Conservation (phyloP, 2,113 vertebrate species). For the Hipposideros armiger region DNA sequence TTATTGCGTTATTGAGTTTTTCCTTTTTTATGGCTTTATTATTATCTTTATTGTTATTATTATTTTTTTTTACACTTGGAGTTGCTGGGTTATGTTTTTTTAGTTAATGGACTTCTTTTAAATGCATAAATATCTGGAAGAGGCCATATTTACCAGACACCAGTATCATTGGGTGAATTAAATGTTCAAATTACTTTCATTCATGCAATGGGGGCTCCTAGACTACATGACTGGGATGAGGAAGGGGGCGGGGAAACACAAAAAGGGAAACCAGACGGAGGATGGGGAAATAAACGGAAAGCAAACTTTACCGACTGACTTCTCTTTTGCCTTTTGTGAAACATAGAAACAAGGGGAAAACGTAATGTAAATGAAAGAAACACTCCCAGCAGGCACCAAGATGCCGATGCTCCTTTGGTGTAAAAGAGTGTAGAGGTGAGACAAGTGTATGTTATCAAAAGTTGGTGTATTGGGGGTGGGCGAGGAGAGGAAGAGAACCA, state of each 20-base stretch:
- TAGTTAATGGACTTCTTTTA: background rate
- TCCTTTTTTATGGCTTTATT: background rate
- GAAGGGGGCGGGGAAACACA: background rate
- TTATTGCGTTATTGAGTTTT: background rate
- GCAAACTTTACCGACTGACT: background rate
- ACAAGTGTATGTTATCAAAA: background rate
- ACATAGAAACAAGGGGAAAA: background rate
- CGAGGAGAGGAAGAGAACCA: background rate
- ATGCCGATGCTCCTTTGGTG: background rate
- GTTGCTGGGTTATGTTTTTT: background rate
- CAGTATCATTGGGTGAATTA: background rate
- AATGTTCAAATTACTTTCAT: background rate
- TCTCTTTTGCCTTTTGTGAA: constrained; percentile 23
- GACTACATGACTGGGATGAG: background rate
- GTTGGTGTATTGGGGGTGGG: background rate
- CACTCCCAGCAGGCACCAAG: background rate
- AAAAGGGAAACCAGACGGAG: constrained; percentile 1
- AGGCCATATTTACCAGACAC: background rate
- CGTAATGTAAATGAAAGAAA: background rate
- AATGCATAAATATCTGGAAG: background rate
- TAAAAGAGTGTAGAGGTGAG: background rate
- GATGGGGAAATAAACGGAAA: background rate
- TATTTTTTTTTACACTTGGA: background rate
- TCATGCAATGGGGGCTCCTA: background rate
- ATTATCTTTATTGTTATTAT: background rate